Evolutionary conservation across 2,113 vertebrate genomes (phyloP).

Genomic region (Picathartes gymnocephalus): DNA sequence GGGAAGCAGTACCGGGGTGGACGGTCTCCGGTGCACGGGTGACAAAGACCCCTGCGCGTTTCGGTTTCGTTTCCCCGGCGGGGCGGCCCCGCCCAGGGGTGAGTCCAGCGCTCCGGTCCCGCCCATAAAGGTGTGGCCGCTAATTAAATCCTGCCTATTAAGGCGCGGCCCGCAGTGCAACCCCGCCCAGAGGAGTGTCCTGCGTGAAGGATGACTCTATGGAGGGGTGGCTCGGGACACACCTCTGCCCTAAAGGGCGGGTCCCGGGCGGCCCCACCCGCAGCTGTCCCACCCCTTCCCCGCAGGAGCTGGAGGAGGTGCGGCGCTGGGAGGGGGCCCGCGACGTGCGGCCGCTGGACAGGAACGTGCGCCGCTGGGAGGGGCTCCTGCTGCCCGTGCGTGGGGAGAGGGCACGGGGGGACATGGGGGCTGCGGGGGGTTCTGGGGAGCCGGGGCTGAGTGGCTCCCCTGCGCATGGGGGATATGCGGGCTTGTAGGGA

Average conservation of each 20-base stretch:
- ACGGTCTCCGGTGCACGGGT: neutral
- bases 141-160: neutral
- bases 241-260: neutral
- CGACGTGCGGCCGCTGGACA: constrained; percentile 17
- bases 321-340: neutral
- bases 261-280: neutral
- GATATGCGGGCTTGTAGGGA: neutral
- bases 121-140: accelerated
- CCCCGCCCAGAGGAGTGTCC: neutral
- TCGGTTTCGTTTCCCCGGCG: neutral
- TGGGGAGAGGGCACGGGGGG: neutral
- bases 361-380: constrained; percentile 42
- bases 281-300: neutral
- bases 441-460: neutral
- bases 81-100: neutral
- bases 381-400: constrained; percentile 65
- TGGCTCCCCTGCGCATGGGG: no score
- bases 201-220: accelerated
- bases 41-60: neutral
- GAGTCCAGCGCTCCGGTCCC: accelerated
- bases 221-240: no score
- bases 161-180: neutral
- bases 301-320: constrained; percentile 60
- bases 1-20: neutral
- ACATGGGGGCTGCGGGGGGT: neutral